Conservation (phyloP, 2,797 vertebrate genomes). For the Anguilla marmorata region DNA sequence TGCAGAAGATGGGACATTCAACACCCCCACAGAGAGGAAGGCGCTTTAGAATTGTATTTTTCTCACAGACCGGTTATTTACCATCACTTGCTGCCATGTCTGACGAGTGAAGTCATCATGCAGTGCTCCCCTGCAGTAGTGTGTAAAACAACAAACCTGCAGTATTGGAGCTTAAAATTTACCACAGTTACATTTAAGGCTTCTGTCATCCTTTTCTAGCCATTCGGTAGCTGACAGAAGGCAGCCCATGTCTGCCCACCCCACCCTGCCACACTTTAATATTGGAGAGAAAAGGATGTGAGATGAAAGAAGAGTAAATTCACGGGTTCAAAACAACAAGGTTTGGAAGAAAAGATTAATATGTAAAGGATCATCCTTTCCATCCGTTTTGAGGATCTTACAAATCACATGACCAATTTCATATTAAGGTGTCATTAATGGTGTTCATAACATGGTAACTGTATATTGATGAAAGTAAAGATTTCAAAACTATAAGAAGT, state of each 20-base stretch:
- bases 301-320: not conserved
- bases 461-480: not conserved
- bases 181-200: not conserved
- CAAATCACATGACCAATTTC: not conserved
- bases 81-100: not conserved
- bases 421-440: not conserved
- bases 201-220: not conserved
- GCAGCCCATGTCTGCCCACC: not conserved
- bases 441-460: not conserved
- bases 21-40: not conserved
- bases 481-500: not conserved
- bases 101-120: too few species aligned
- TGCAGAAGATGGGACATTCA: constrained; percentile 27
- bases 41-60: not conserved
- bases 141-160: not conserved
- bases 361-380: not conserved
- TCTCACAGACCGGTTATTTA: not conserved
- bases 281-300: not conserved
- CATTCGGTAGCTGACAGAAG: not conserved
- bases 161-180: not conserved
- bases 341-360: not conserved
- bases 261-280: not conserved
- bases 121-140: not conserved
- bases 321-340: not conserved
- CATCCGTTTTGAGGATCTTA: not conserved